Conservation (phyloP, 2,113 vertebrate species). For the Platysteira castanea region DNA sequence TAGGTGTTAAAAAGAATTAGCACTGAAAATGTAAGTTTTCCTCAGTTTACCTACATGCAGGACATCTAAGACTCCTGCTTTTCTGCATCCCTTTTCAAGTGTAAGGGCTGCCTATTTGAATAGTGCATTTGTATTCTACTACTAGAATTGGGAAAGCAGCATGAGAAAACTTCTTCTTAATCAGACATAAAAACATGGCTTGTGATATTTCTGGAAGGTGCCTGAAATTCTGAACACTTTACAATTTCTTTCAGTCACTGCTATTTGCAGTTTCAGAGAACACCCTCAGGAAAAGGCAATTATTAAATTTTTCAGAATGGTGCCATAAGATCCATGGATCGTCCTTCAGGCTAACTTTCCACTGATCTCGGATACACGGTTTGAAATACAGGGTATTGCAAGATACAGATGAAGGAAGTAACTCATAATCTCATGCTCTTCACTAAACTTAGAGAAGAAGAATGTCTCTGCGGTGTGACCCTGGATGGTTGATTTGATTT, state of each 20-base stretch:
- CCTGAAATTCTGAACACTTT: background rate
- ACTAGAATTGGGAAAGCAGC: background rate
- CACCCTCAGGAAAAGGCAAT: background rate
- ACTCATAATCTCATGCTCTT: background rate
- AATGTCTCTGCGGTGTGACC: background rate
- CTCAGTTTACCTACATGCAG: background rate
- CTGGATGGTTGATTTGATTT: background rate
- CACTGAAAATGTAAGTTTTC: background rate
- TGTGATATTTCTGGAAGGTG: background rate
- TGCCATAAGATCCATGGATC: background rate
- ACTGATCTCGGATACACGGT: background rate
- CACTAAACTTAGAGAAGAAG: slow-evolving; percentile 15
- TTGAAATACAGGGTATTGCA: background rate
- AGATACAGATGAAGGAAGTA: background rate
- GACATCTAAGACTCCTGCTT: background rate
- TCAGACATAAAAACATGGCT: background rate
- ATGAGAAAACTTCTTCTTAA: background rate
- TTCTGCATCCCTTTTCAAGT: background rate
- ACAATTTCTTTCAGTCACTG: background rate
- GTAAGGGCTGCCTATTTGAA: background rate
- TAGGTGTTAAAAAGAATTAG: background rate
- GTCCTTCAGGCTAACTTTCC: background rate
- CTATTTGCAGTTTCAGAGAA: background rate
- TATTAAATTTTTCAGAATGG: background rate
- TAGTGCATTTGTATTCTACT: background rate